A percentile compares a stretch with the other conserved stretches of the same genome.
phyloP scores from a whole-genome alignment of 2,113 vertebrate genomes.

The Chaetorhynchus papuensis region DNA sequence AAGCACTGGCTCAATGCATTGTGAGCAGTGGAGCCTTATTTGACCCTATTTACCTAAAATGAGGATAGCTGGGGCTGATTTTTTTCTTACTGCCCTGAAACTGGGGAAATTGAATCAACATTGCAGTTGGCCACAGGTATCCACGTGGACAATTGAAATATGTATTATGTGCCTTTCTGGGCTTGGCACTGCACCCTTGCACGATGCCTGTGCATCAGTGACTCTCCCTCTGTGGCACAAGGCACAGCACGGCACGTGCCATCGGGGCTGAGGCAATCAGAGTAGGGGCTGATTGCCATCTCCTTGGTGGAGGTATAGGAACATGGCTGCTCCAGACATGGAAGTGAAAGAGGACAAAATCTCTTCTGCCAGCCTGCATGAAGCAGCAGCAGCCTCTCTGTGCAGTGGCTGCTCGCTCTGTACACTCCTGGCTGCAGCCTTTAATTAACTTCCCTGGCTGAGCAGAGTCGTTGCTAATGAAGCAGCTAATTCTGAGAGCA shows the following conservation, averaged over 20 bases:
- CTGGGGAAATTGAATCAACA: not conserved
- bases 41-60: not conserved
- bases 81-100: not conserved
- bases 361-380: not conserved
- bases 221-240: not conserved
- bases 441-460: constrained; percentile 66
- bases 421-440: constrained; percentile 17
- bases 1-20: fast-evolving
- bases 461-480: constrained; percentile 54
- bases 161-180: not conserved
- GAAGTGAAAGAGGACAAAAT: not conserved
- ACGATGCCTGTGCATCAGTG: not conserved
- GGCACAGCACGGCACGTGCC: fast-evolving
- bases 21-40: not conserved
- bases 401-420: not conserved
- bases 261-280: fast-evolving
- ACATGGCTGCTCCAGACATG: not conserved
- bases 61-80: not conserved
- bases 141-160: fast-evolving
- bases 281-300: not conserved
- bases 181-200: not conserved
- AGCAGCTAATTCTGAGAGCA: constrained; percentile 51
- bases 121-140: not conserved
- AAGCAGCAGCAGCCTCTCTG: not conserved
- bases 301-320: not conserved